Evolutionary conservation across 2,797 vertebrate species (phyloP).

Genomic region (Acipenser oxyrinchus): DNA sequence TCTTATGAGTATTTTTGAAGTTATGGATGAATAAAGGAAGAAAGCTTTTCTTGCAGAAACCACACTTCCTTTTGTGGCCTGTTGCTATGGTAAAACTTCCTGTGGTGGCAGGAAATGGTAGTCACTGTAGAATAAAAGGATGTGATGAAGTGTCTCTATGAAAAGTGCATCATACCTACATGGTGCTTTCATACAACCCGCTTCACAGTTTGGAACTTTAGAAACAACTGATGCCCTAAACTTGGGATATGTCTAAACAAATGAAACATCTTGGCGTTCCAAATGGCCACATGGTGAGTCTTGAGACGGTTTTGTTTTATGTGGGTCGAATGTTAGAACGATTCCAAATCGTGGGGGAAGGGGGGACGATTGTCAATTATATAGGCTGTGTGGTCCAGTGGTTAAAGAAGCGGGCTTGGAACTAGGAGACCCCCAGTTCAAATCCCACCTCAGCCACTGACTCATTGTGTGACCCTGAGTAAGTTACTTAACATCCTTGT

Average conservation of each 20-base stretch:
- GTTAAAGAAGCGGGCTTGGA: too few relatives aligned
- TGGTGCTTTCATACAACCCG: slow-evolving; percentile 21
- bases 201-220: slow-evolving; percentile 19
- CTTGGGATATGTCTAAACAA: slow-evolving; percentile 72
- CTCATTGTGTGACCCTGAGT: too few relatives aligned
- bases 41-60: slow-evolving; percentile 61
- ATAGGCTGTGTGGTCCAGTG: too few relatives aligned
- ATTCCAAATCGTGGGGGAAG: too few relatives aligned
- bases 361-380: too few relatives aligned
- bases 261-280: slow-evolving; percentile 66
- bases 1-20: too few relatives aligned
- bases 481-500: too few relatives aligned
- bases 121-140: slow-evolving; percentile 62
- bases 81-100: slow-evolving; percentile 94
- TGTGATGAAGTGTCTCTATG: slow-evolving; percentile 31
- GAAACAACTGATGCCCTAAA: slow-evolving; percentile 26
- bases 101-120: slow-evolving; percentile 87
- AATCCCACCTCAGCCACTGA: too few relatives aligned
- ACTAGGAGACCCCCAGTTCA: too few relatives aligned
- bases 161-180: slow-evolving; percentile 45
- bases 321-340: too few relatives aligned
- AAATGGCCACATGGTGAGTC: slow-evolving; percentile 78
- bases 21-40: slow-evolving; percentile 21
- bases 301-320: background rate
- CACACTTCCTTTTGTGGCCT: slow-evolving; percentile 85